A percentile compares a stretch with the other conserved stretches of the same genome.
These are phyloP conservation scores for Tupaia chinensis DNA, from an alignment of 2,113 vertebrate species.

Conservation along the genomic window DNA sequence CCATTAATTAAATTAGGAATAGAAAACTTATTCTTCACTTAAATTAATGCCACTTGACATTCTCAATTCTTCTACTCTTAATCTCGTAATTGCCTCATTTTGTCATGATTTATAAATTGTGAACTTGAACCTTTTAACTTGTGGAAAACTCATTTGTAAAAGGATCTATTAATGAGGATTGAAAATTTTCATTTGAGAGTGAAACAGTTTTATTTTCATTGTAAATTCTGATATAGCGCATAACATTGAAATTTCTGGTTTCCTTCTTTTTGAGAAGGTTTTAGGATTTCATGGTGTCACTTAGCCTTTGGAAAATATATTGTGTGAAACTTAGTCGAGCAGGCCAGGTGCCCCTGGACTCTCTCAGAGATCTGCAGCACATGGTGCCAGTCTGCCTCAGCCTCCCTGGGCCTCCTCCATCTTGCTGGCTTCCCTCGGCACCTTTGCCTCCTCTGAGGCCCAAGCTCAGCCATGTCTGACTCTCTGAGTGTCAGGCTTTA, in stretches of 20 bases:
- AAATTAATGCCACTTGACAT: slow-evolving; percentile 73
- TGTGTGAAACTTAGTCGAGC: background rate
- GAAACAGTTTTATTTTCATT: slow-evolving; percentile 14
- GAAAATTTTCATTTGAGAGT: background rate
- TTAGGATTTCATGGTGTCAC: background rate
- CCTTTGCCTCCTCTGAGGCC: background rate
- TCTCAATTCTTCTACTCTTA: slow-evolving; percentile 59
- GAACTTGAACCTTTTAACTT: slow-evolving; percentile 59
- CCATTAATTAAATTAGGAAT: slow-evolving; percentile 65
- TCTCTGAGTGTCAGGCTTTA: background rate
- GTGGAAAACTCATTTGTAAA: slow-evolving; percentile 47
- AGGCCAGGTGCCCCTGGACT: background rate
- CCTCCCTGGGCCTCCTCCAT: background rate
- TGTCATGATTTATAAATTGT: slow-evolving; percentile 62
- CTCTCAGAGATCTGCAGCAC: background rate
- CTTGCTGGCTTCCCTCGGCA: background rate
- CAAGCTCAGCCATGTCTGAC: background rate
- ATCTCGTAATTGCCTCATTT: slow-evolving; percentile 73
- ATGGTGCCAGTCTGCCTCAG: background rate
- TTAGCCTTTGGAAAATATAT: background rate
- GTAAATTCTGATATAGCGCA: background rate
- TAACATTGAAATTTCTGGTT: background rate
- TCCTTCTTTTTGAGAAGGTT: slow-evolving; percentile 3
- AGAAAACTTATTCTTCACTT: slow-evolving; percentile 60
- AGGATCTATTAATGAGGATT: slow-evolving; percentile 46